Evolutionary conservation across 2,113 vertebrate genomes (phyloP).

Genomic region (Rhizomys pruinosus): DNA sequence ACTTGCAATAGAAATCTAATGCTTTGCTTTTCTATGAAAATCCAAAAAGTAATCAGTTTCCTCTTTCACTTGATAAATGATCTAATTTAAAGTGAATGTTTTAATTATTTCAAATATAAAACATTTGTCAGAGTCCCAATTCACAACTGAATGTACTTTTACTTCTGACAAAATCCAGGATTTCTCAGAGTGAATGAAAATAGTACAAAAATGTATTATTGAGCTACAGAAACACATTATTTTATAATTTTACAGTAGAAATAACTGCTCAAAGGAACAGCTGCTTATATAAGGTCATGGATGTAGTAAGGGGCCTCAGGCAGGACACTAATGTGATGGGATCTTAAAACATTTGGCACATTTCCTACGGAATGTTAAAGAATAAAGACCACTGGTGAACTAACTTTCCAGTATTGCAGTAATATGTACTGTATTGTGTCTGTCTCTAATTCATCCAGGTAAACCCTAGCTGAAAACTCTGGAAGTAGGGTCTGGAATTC

Average conservation of each 20-base stretch:
- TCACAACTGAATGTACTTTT: conserved; percentile 59
- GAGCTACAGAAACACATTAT: conserved; percentile 17
- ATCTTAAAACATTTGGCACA: not conserved
- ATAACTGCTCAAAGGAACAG: not conserved
- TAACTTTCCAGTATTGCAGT: not conserved
- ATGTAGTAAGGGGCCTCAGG: not conserved
- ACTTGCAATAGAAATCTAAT: conserved; percentile 52
- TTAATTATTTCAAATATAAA: conserved; percentile 65
- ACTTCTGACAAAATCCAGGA: conserved; percentile 34
- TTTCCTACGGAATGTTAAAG: not conserved
- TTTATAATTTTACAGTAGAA: not conserved
- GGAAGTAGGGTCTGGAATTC: not conserved
- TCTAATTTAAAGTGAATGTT: conserved; percentile 64
- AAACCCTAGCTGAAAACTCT: not conserved
- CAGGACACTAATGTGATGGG: not conserved
- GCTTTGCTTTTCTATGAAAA: conserved; percentile 61
- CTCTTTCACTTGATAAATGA: conserved; percentile 65
- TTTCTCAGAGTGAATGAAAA: conserved; percentile 42
- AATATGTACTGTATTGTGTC: not conserved
- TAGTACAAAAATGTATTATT: not conserved
- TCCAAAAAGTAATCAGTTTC: conserved; percentile 48
- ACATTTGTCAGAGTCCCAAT: conserved; percentile 17
- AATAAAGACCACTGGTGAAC: not conserved
- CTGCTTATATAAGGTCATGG: not conserved
- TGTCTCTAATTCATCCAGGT: no score